Evolutionary conservation across 2,888 invertebrate species (phyloP).

Genomic region (Chydorus sphaericus): DNA sequence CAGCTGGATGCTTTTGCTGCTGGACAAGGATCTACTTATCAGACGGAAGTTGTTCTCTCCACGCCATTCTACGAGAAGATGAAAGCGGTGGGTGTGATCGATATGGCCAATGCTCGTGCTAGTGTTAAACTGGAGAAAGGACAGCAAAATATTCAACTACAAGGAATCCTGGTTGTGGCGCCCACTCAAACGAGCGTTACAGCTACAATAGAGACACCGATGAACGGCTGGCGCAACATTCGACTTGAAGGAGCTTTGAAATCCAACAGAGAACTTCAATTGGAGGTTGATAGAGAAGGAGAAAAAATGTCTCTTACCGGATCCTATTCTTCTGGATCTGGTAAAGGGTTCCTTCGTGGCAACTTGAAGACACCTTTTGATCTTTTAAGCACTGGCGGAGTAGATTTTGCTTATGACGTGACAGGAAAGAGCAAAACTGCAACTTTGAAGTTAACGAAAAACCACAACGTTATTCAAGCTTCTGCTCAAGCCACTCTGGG

Average conservation of each 20-base stretch:
- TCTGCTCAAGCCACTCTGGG: neutral
- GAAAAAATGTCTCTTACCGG: neutral
- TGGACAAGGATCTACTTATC: constrained; percentile 9
- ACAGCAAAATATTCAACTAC: neutral
- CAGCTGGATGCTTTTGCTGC: constrained; percentile 14
- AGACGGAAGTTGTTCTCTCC: constrained; percentile 15
- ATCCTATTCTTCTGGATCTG: neutral
- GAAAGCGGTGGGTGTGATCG: neutral
- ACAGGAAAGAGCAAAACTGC: neutral
- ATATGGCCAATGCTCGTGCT: constrained; percentile 3
- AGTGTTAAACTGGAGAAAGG: neutral
- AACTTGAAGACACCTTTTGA: neutral
- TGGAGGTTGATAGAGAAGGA: neutral
- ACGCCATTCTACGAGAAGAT: constrained; percentile 17
- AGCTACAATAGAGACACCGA: constrained; percentile 7
- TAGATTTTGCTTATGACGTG: neutral
- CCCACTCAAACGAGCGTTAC: neutral
- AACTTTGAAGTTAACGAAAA: neutral
- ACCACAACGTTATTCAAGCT: neutral
- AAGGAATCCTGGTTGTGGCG: neutral
- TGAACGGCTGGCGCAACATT: constrained; percentile 11
- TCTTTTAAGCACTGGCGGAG: neutral
- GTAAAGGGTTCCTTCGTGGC: neutral
- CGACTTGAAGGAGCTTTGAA: constrained; percentile 11
- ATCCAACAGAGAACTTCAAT: neutral